phyloP scores from a whole-genome alignment of 1,140 invertebrate species.

The Hetaerina americana region DNA sequence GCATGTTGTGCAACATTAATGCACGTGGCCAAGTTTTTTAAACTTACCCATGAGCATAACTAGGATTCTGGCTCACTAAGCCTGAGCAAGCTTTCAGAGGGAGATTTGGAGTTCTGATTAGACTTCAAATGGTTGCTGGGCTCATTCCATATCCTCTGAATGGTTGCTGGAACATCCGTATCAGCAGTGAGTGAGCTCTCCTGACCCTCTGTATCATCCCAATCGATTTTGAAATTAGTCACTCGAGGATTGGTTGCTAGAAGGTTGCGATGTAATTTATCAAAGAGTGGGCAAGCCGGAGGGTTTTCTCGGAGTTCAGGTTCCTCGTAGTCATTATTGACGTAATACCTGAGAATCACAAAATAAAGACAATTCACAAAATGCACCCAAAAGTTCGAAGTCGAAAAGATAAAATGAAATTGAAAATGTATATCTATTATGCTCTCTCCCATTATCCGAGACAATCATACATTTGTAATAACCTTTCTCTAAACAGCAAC shows the following conservation, averaged over 20 bases:
- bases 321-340: constrained; percentile 50
- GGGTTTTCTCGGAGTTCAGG: constrained; percentile 41
- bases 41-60: too few species aligned
- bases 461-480: too few species aligned
- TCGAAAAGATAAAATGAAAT: too few species aligned
- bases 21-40: too few species aligned
- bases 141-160: background rate
- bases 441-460: too few species aligned
- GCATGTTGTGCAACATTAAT: too few species aligned
- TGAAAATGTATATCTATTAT: too few species aligned
- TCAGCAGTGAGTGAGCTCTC: constrained; percentile 14
- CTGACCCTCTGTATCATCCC: constrained; percentile 29
- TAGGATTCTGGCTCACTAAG: background rate
- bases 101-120: background rate
- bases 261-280: constrained; percentile 43
- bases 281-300: constrained; percentile 38
- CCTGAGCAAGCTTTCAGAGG: background rate
- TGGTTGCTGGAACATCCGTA: background rate
- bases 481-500: too few species aligned
- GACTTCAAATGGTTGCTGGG: background rate
- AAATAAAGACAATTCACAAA: too few species aligned
- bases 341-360: constrained; percentile 40
- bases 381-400: too few species aligned
- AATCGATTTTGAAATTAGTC: constrained; percentile 46
- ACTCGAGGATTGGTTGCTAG: constrained; percentile 41